Percentiles rank a stretch among this genome's conserved stretches.
These are phyloP conservation scores for Typhlomys cinereus DNA, from an alignment of 2,113 vertebrate species.

Conservation along the genomic window DNA sequence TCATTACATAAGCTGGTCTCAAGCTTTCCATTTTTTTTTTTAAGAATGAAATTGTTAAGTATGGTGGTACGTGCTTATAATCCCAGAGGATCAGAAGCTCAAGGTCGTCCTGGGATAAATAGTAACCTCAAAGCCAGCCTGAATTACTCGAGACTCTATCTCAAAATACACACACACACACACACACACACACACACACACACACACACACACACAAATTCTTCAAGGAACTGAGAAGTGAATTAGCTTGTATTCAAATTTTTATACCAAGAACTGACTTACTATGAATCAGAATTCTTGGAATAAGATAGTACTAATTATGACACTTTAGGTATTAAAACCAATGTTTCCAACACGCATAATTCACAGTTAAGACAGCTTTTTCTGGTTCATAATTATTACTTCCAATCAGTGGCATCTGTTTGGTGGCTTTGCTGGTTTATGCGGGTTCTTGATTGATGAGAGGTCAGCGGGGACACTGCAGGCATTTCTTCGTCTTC, in stretches of 20 bases:
- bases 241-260: slow-evolving; percentile 22
- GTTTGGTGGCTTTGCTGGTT: background rate
- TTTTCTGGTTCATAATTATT: slow-evolving; percentile 42
- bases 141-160: background rate
- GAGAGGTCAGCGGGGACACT: background rate
- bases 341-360: background rate
- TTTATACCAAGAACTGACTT: slow-evolving; percentile 39
- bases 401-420: slow-evolving; percentile 18
- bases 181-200: no score
- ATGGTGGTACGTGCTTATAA: background rate
- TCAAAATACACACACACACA: background rate
- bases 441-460: background rate
- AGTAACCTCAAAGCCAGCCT: background rate
- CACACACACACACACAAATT: no score
- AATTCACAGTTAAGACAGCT: slow-evolving; percentile 30
- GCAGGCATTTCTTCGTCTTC: background rate
- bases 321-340: slow-evolving; percentile 48
- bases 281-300: slow-evolving; percentile 47
- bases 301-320: slow-evolving; percentile 48
- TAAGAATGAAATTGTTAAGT: background rate
- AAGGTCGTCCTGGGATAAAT: background rate
- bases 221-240: slow-evolving; percentile 29
- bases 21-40: background rate
- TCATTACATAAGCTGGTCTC: background rate
- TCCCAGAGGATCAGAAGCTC: background rate